These are phyloP conservation scores for Ahaetulla prasina DNA, from an alignment of 2,113 vertebrate species.

Conservation along the genomic window DNA sequence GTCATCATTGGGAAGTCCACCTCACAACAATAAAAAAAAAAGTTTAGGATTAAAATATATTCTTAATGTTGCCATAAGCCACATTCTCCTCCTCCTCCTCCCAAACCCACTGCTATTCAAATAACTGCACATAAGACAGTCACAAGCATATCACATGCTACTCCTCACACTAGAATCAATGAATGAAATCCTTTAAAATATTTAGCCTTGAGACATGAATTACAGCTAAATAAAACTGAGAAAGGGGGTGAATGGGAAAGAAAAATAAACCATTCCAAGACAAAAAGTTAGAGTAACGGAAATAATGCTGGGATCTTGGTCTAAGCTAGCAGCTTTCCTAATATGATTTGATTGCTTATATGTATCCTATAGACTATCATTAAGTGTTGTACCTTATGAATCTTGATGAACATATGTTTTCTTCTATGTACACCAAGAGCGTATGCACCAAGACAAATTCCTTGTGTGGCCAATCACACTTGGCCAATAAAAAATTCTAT, in stretches of 20 bases:
- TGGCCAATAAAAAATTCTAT: no score
- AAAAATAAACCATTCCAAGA: neutral
- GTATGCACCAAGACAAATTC: no score
- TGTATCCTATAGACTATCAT: no score
- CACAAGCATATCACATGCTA: conserved; percentile 14
- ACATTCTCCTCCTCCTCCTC: no score
- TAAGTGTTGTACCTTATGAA: no score
- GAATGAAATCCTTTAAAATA: neutral
- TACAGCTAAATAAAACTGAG: neutral
- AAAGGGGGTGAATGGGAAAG: neutral
- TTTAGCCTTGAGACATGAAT: neutral
- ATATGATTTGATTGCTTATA: no score
- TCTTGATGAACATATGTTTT: no score
- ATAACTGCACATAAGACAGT: neutral
- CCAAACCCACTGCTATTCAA: neutral
- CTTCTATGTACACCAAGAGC: no score
- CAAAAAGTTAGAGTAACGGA: neutral
- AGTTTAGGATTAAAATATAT: neutral
- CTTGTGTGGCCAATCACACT: no score
- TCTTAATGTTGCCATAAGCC: neutral
- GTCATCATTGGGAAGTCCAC: conserved; percentile 25
- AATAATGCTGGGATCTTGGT: neutral
- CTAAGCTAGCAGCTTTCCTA: no score
- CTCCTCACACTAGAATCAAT: neutral
- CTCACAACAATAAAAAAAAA: neutral